Evolutionary conservation across 2,113 vertebrate species (phyloP), one percentile per base, ranked within the genome.

Genomic region (Leptosomus discolor): DNA sequence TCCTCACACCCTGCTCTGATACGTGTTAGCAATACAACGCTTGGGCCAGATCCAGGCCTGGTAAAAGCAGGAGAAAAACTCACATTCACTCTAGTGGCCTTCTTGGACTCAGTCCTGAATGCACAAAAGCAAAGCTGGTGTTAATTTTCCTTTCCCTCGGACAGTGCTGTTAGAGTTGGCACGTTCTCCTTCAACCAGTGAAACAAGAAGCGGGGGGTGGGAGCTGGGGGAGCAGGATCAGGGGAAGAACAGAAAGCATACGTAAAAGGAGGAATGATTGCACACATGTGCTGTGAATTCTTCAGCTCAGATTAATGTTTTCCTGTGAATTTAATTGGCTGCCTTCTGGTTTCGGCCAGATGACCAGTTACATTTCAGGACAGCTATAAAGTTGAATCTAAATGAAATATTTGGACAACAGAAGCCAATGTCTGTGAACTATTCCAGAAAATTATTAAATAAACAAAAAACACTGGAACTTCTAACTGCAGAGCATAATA

Each of bases 271-370:
- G 45, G 71, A 96, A 85, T 95, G 91, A 96, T 94, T 97, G 94
- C 84, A 94, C 79, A 95, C 90, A 95, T 94, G 85, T 98, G 96
- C 92, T 96, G 46, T 80, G 76, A 97, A 96, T 94, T 85, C 69
- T 94, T 95, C 92, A 94, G 53, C 78, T 96, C 81, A 97, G 91
- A 97, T 96, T 97, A 97, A 97, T 97, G 93, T 94, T 97, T 98
- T 97, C 91, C 97, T 98, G 90, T 75, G 92, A 96, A 89, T 97
- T 94, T 97, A 97, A 95, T 92, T 94, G 83, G 84, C 95, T 96
- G 93, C 89, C 64, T 95, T 90, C 73, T 91, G 63, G 61, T 94
- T 97, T 76, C 46, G 3, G 56, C 92, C 87, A 97, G 93, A 97
- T 95, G 96, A 93, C 94, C 96, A 97, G 81, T 77, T 88, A 58